Percentiles rank a stretch among this genome's conserved stretches.
Evolutionary conservation across 2,888 invertebrate species (phyloP).

Genomic region (Myathropa florea): DNA sequence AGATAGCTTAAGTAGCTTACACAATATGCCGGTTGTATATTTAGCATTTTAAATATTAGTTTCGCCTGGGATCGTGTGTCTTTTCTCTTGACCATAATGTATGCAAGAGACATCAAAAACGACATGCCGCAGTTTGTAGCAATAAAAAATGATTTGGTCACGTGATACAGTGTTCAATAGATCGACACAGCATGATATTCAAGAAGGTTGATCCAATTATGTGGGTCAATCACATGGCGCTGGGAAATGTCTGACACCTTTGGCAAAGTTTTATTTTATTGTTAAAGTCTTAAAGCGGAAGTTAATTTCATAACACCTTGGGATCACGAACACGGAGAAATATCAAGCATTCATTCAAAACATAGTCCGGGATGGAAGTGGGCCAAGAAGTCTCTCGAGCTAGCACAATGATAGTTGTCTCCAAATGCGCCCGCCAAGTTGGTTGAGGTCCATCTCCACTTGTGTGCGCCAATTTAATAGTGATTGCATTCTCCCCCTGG

Average conservation of each 20-base stretch:
- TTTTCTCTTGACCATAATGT: not conserved
- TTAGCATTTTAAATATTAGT: not conserved
- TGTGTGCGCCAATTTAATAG: no score
- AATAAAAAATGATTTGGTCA: not conserved
- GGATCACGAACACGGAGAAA: no score
- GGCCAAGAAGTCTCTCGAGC: no score
- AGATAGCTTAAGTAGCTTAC: not conserved
- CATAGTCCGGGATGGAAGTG: no score
- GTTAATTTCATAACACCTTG: no score
- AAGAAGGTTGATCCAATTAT: not conserved
- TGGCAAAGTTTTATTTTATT: no score
- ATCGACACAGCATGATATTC: not conserved
- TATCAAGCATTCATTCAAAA: no score
- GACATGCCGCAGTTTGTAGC: not conserved
- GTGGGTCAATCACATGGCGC: not conserved
- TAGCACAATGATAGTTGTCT: no score
- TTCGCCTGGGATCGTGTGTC: not conserved
- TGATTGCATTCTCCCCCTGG: no score
- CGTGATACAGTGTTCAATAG: not conserved
- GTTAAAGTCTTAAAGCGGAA: no score
- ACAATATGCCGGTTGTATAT: not conserved
- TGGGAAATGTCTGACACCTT: not conserved
- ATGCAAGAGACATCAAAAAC: not conserved
- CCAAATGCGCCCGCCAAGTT: no score
- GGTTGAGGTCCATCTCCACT: no score